These are phyloP conservation scores for Rana temporaria DNA, from an alignment of 2,113 vertebrate genomes.

Conservation along the genomic window DNA sequence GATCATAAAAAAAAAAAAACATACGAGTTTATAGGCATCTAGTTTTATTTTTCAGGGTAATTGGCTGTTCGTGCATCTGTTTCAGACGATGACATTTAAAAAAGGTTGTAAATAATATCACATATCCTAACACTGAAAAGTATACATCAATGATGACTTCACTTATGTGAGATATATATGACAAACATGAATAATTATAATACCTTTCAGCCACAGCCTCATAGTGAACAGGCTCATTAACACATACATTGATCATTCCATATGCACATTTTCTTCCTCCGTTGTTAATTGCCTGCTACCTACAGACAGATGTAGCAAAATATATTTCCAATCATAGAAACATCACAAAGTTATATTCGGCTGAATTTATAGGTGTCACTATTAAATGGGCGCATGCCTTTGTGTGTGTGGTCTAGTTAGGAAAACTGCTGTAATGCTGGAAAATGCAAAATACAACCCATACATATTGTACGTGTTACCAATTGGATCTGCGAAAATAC, in stretches of 20 bases:
- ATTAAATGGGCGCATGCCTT: no score
- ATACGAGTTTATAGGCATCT: neutral
- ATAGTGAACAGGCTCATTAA: neutral
- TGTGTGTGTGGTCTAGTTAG: no score
- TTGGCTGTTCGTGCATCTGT: slow-evolving; percentile 23
- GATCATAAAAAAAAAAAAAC: slow-evolving; percentile 5
- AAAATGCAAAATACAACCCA: no score
- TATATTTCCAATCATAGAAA: no score
- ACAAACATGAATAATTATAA: slow-evolving; percentile 15
- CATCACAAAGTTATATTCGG: no score
- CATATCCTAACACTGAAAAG: neutral
- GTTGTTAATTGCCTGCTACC: neutral
- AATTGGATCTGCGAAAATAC: no score
- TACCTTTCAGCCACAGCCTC: neutral
- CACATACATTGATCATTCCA: slow-evolving; percentile 3
- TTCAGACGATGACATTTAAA: no score
- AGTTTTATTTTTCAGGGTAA: slow-evolving; percentile 10
- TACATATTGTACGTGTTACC: no score
- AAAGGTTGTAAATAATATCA: neutral
- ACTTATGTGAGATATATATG: neutral
- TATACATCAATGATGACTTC: slow-evolving; percentile 6
- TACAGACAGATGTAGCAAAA: no score
- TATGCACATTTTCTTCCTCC: neutral
- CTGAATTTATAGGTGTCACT: no score
- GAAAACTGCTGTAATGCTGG: no score